These are phyloP conservation scores for Clarias fuscus DNA, from an alignment of 2,797 vertebrate genomes.

Conservation along the genomic window DNA sequence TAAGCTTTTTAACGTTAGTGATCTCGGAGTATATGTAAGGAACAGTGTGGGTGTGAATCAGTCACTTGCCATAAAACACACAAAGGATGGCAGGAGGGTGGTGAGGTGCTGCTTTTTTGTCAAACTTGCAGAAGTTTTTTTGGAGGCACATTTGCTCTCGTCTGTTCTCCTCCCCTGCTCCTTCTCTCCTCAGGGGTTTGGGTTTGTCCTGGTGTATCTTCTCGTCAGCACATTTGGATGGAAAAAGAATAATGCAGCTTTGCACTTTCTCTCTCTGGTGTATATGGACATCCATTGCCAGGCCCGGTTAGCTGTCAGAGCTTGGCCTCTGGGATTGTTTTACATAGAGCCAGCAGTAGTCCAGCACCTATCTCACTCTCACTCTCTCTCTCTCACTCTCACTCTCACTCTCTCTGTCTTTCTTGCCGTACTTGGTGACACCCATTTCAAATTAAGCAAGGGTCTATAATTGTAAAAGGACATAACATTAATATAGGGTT, in stretches of 20 bases:
- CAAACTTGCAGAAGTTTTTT: slow-evolving; percentile 14
- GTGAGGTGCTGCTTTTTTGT: slow-evolving; percentile 1
- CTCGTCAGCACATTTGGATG: slow-evolving; percentile 42
- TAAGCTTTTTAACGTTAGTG: neutral
- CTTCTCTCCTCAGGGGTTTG: slow-evolving; percentile 23
- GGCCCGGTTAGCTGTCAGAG: slow-evolving; percentile 31
- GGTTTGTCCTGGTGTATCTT: slow-evolving; percentile 31
- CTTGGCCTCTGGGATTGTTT: slow-evolving; percentile 37
- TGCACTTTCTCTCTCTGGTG: slow-evolving; percentile 39
- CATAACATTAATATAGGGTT: neutral
- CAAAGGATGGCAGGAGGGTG: neutral
- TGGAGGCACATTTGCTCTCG: neutral
- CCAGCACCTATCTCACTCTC: neutral
- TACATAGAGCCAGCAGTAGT: slow-evolving; percentile 32
- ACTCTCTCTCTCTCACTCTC: neutral
- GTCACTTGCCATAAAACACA: slow-evolving; percentile 15
- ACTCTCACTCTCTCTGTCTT: neutral
- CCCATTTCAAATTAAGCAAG: neutral
- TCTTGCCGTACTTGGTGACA: neutral
- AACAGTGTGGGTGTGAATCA: neutral
- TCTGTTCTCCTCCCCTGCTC: slow-evolving; percentile 18
- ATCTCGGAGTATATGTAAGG: neutral
- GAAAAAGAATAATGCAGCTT: slow-evolving; percentile 42
- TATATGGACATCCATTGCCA: slow-evolving; percentile 35
- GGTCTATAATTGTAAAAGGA: neutral